Percentiles rank a stretch among this genome's conserved stretches.
These are phyloP conservation scores for Propithecus deckenii DNA, from an alignment of 2,797 vertebrate species.

Conservation along the genomic window DNA sequence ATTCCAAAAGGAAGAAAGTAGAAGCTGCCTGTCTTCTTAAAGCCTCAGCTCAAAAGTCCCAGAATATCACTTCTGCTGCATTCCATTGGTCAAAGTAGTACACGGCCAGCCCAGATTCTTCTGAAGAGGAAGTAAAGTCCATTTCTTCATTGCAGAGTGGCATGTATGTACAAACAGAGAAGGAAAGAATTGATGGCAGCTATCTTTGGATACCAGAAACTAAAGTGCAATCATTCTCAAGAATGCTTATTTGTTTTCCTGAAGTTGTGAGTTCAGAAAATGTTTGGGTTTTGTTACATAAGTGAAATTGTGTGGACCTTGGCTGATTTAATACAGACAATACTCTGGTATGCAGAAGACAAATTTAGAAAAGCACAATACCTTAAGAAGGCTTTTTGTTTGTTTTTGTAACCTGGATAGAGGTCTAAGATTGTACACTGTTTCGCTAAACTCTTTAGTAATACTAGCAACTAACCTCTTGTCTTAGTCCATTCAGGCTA, in stretches of 20 bases:
- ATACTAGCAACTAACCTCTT: background rate
- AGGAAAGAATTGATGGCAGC: background rate
- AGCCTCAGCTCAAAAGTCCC: background rate
- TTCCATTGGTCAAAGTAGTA: background rate
- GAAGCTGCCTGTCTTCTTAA: background rate
- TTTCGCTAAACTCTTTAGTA: background rate
- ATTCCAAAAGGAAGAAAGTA: background rate
- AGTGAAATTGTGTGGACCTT: background rate
- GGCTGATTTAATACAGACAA: background rate
- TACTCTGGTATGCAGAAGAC: background rate
- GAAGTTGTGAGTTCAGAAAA: background rate
- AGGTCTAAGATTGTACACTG: background rate
- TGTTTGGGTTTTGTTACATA: background rate
- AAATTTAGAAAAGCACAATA: background rate
- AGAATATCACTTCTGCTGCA: background rate
- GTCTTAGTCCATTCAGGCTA: background rate
- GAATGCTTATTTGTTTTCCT: background rate
- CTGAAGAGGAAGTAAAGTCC: background rate
- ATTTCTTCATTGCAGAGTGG: background rate
- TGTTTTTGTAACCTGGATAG: background rate
- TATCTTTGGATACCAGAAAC: background rate
- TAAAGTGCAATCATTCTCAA: background rate
- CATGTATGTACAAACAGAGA: background rate
- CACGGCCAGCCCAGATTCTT: background rate
- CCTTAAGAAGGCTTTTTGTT: background rate